phyloP scores from a whole-genome alignment of 2,797 vertebrate genomes.

The Argentina silus region DNA sequence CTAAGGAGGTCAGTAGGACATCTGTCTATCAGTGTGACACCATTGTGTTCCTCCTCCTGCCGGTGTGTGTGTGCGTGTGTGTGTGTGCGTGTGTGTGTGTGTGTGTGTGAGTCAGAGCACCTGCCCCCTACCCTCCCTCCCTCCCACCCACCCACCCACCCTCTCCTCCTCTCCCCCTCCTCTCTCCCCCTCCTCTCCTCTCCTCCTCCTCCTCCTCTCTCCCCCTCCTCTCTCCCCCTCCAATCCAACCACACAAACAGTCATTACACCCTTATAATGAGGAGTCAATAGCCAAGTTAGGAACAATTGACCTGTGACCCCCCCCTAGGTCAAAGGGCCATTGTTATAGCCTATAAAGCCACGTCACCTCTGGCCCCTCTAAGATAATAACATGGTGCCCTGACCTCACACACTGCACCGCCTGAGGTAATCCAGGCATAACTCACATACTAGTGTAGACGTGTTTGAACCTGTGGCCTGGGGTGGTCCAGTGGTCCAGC shows the following conservation, averaged over 20 bases:
- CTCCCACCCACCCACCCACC: not conserved
- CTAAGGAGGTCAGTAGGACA: not conserved
- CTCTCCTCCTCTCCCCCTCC: not conserved
- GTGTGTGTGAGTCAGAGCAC: not conserved
- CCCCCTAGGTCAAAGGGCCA: not conserved
- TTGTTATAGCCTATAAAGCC: slow-evolving; percentile 13
- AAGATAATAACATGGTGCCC: not conserved
- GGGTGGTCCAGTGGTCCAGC: no score
- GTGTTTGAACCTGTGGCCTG: not conserved
- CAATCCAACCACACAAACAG: not conserved
- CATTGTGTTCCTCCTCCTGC: not conserved
- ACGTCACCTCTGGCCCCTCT: slow-evolving; percentile 3
- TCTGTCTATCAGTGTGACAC: not conserved
- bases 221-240: not conserved
- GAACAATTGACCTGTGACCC: slow-evolving; percentile 10
- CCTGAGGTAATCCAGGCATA: not conserved
- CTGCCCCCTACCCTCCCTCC: not conserved
- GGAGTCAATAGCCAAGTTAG: slow-evolving; percentile 6
- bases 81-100: not conserved
- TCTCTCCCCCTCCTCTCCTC: not conserved
- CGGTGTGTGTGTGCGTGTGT: not conserved
- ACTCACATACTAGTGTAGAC: not conserved
- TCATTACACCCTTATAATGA: not conserved
- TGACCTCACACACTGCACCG: not conserved
- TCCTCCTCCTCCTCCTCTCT: not conserved